Conservation (phyloP, 2,113 vertebrate genomes). For the Petrocephalus zakoni region DNA sequence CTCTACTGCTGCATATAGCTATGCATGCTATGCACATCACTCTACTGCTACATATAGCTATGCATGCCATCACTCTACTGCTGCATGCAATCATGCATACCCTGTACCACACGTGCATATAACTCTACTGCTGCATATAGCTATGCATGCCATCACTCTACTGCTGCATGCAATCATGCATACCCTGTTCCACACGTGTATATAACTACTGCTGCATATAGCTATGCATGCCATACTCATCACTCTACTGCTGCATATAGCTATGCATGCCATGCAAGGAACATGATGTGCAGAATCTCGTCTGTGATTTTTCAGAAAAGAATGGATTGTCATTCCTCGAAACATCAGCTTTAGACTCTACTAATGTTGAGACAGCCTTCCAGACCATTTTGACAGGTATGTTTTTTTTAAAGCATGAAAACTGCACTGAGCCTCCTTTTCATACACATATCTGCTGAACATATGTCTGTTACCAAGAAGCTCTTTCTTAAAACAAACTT, state of each 20-base stretch:
- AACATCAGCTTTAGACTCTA: constrained; percentile 18
- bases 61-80: neutral
- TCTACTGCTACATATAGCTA: neutral
- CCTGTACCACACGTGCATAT: too few relatives aligned
- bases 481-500: neutral
- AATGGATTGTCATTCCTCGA: constrained; percentile 18
- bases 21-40: neutral
- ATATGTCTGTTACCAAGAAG: neutral
- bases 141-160: neutral
- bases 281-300: neutral
- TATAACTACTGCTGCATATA: neutral
- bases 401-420: neutral
- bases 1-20: neutral
- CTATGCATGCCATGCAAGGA: neutral
- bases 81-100: too few relatives aligned
- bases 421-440: neutral
- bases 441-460: neutral
- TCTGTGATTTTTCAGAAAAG: constrained; percentile 18
- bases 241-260: neutral
- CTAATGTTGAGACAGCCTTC: constrained; percentile 19
- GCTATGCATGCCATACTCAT: too few relatives aligned
- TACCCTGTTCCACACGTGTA: too few relatives aligned
- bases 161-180: neutral
- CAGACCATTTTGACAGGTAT: constrained; percentile 19
- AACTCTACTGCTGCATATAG: neutral